These are phyloP conservation scores for Tetramorium simillimum DNA, from an alignment of 1,140 invertebrate species.

Conservation along the genomic window DNA sequence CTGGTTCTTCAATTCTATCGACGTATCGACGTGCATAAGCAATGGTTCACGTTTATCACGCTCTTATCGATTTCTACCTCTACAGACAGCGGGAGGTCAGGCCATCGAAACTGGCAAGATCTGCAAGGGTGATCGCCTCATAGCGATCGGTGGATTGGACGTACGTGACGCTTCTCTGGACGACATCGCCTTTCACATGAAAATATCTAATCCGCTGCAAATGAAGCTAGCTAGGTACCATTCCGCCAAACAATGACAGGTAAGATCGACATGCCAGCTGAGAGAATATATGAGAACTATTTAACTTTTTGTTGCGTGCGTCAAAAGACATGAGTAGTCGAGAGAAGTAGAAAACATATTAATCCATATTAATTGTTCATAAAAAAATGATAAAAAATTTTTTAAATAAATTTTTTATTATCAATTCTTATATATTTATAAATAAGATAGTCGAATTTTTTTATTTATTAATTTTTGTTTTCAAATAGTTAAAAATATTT, in stretches of 20 bases:
- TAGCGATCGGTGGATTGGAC: conserved; percentile 95
- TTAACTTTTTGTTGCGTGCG: no score
- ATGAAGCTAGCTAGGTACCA: conserved; percentile 83
- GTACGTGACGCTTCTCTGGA: conserved; percentile 93
- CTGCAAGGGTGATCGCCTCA: conserved; percentile 96
- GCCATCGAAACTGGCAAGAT: conserved; percentile 97
- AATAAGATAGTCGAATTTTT: no score
- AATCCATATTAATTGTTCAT: no score
- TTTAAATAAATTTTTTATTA: no score
- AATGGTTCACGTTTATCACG: background rate
- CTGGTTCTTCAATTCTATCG: background rate
- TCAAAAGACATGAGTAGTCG: no score
- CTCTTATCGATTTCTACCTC: background rate
- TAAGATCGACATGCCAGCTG: conserved; percentile 15
- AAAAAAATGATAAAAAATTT: no score
- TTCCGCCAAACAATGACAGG: conserved; percentile 79
- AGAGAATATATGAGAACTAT: background rate
- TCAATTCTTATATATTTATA: no score
- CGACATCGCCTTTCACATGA: conserved; percentile 86
- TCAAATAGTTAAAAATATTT: no score
- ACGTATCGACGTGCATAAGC: no score
- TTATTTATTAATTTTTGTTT: no score
- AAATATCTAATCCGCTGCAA: conserved; percentile 82
- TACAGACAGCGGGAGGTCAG: conserved; percentile 93
- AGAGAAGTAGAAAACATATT: no score